Percentiles rank a stretch among this genome's conserved stretches.
phyloP scores from a whole-genome alignment of 2,888 invertebrate species.

The Homarus gammarus region DNA sequence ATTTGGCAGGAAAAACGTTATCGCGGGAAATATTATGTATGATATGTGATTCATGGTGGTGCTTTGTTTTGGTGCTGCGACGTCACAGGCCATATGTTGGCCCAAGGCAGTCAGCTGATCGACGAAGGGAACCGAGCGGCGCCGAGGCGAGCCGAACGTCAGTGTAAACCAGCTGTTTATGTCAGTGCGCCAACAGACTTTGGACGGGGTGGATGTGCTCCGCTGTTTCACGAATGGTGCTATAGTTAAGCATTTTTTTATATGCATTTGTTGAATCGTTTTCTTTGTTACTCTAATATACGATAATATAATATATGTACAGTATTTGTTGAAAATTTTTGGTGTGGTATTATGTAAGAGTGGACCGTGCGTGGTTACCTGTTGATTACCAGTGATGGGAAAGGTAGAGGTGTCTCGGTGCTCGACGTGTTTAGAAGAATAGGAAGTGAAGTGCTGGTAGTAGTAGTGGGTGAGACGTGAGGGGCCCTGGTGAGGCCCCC shows the following conservation, averaged over 20 bases:
- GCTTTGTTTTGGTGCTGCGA: slow-evolving; percentile 29
- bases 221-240: not conserved
- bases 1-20: not conserved
- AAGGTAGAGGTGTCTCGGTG: not conserved
- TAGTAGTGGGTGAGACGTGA: not conserved
- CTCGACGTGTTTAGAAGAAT: not conserved
- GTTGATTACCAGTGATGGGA: not conserved
- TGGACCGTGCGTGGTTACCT: not conserved
- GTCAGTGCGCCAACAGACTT: slow-evolving; percentile 56
- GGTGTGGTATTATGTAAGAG: not conserved
- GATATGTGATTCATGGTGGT: not conserved
- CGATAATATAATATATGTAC: not conserved
- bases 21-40: not conserved
- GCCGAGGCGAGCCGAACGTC: slow-evolving; percentile 53
- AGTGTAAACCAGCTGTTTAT: slow-evolving; percentile 23
- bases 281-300: not conserved
- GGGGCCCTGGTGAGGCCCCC: slow-evolving; percentile 5
- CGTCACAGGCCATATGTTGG: slow-evolving; percentile 51
- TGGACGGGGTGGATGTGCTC: not conserved
- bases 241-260: slow-evolving; percentile 30
- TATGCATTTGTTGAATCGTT: not conserved
- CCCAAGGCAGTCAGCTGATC: slow-evolving; percentile 59
- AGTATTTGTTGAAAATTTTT: not conserved
- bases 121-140: slow-evolving; percentile 40
- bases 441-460: not conserved